phyloP scores from a whole-genome alignment of 2,797 vertebrate species.

The Enteromius argenteus region DNA sequence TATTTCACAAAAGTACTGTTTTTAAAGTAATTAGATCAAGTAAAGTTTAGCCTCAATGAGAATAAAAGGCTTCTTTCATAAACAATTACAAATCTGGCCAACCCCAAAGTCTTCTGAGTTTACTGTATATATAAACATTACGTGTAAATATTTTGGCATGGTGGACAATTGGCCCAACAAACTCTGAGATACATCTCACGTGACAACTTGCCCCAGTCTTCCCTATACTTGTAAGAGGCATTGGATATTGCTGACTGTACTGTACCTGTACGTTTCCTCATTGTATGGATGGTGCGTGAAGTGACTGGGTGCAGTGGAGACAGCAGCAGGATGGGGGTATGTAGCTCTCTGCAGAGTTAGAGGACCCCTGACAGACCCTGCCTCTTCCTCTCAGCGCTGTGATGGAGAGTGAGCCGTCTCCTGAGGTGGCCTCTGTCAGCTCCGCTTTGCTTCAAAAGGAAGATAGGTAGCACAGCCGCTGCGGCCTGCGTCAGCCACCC shows the following conservation, averaged over 20 bases:
- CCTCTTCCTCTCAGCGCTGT: slow-evolving; percentile 82
- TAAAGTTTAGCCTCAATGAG: background rate
- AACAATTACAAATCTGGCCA: background rate
- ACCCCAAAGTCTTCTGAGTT: background rate
- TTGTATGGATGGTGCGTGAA: slow-evolving; percentile 25
- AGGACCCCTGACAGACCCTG: slow-evolving; percentile 83
- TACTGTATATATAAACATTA: background rate
- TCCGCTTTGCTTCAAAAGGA: slow-evolving; percentile 77
- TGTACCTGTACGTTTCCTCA: background rate
- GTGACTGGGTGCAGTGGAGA: slow-evolving; percentile 28
- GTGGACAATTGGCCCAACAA: background rate
- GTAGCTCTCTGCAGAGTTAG: slow-evolving; percentile 73
- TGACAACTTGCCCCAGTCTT: background rate
- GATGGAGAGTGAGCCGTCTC: slow-evolving; percentile 83
- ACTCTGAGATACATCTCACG: too few relatives aligned
- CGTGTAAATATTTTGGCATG: background rate
- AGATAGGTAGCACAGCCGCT: slow-evolving; percentile 55
- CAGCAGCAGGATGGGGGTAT: slow-evolving; percentile 68
- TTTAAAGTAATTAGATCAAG: background rate
- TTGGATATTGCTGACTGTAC: background rate
- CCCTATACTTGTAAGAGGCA: background rate
- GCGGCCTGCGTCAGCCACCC: slow-evolving; percentile 31
- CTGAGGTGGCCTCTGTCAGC: slow-evolving; percentile 84
- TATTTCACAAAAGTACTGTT: background rate
- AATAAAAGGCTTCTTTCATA: background rate